phyloP scores from a whole-genome alignment of 1,140 invertebrate species.

The Streblospio benedicti region DNA sequence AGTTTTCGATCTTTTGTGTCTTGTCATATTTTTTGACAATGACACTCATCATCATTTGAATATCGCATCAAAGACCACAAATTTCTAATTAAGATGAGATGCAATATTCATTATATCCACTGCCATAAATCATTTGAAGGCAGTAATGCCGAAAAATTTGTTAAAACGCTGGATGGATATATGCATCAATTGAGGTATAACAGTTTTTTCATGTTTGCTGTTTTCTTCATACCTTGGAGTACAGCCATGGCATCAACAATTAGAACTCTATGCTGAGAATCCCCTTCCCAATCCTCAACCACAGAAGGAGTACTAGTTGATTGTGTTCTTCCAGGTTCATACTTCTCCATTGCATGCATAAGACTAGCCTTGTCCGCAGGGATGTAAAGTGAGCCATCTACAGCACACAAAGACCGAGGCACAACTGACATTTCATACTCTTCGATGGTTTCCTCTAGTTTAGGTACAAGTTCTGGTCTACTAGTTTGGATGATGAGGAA shows the following conservation, averaged over 20 bases:
- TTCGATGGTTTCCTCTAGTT: neutral
- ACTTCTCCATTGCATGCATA: neutral
- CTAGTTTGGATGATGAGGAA: conserved; percentile 2
- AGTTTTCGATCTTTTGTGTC: no score
- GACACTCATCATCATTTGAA: no score
- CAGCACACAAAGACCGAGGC: neutral
- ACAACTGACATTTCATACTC: conserved; percentile 3
- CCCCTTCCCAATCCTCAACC: neutral
- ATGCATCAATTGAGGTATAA: no score
- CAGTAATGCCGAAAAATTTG: no score
- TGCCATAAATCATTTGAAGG: no score
- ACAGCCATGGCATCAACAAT: neutral
- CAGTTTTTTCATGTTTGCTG: no score
- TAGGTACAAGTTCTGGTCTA: neutral
- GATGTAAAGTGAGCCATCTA: neutral
- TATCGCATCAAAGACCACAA: no score
- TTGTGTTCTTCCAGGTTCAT: neutral
- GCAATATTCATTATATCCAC: no score
- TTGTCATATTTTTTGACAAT: no score
- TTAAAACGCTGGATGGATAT: no score
- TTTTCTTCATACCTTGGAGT: neutral
- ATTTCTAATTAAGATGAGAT: no score
- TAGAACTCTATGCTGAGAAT: neutral
- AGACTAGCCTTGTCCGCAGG: neutral
- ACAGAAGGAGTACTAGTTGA: no score